Base-by-base conservation (phyloP, 2,888 invertebrate species). In the Gari tellinella region DNA sequence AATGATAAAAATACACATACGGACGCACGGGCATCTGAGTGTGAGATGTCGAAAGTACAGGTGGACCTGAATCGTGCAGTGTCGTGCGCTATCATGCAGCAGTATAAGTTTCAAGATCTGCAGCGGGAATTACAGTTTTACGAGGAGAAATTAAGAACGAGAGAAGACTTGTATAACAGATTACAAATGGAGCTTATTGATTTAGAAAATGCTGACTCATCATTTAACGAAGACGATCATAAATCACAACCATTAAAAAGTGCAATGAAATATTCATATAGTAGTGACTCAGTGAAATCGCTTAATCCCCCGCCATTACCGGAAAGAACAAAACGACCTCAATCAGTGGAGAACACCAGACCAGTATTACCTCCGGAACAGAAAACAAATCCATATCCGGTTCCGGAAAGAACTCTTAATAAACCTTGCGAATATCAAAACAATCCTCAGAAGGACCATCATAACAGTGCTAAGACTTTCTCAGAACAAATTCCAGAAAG, bases 31-130 rank as follows among this genome's bases (percentile, higher is more conserved):
- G 21, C 37, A 23, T 58, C 74, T 51, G 51, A 64, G 15, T 65
- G 72, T 1, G 80, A 82, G 45, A 57, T 83, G 7, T 67, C 83
- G 4, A 68, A 63, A 48, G 68, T 86, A 17, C 84, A 85, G 58
- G 82, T 83, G 31, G 82, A 87, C 19, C 62, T 87, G 60, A 86
- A 84, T 56, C 78, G 88, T 15, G 83, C 86, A 12, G 85, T 87
- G 23, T 83, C 86, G 0, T 77, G 83, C 31, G 83, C 82, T 58
- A 84, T 87, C 43, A 86, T 86, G 79, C 86, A 87, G 57, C 84
- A 85, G 63, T 86, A 86, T 62, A 81, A 86, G 57, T 84, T 80
- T 48, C 75, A 82, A 21, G 83, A 84, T 60, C 65, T 88, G n/a
- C 72, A 81, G 12, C 65, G 80, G 49, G 85, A 85, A 61, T 69